These are phyloP conservation scores for Heliocidaris tuberculata DNA, from an alignment of 35 echinoderm and acorn worm species.

Conservation along the genomic window DNA sequence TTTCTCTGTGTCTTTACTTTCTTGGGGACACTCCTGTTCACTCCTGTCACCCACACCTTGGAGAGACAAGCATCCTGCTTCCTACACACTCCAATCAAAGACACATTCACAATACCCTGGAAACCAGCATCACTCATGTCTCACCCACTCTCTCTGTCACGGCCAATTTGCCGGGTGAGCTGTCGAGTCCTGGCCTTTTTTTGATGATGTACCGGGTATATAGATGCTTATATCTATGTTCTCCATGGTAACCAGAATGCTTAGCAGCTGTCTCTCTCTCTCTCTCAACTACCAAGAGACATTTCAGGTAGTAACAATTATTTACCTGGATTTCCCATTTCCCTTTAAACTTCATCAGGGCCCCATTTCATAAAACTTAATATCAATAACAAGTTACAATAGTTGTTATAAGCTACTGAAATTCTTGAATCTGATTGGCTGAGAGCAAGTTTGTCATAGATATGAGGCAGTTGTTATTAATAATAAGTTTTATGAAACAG, in stretches of 20 bases:
- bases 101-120: constrained; percentile 9
- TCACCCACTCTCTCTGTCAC: neutral
- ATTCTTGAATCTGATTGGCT: too few relatives aligned
- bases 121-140: neutral
- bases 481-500: too few relatives aligned
- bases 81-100: constrained; percentile 1
- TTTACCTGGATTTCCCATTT: too few relatives aligned
- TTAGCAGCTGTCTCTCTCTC: neutral
- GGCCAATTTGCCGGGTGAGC: neutral
- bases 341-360: too few relatives aligned
- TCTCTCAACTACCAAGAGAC: neutral
- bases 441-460: too few relatives aligned
- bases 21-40: neutral
- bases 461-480: too few relatives aligned
- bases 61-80: neutral
- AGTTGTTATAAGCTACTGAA: too few relatives aligned
- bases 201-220: too few relatives aligned
- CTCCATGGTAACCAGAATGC: neutral
- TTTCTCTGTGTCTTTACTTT: neutral
- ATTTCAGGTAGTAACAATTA: too few relatives aligned
- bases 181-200: neutral
- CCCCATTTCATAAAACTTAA: too few relatives aligned
- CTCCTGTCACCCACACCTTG: neutral
- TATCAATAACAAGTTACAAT: too few relatives aligned
- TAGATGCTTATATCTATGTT: neutral